A percentile compares a stretch with the other conserved stretches of the same genome.
These are phyloP conservation scores for Cryptosula pallasiana DNA, from an alignment of 2,888 invertebrate species.

Conservation along the genomic window DNA sequence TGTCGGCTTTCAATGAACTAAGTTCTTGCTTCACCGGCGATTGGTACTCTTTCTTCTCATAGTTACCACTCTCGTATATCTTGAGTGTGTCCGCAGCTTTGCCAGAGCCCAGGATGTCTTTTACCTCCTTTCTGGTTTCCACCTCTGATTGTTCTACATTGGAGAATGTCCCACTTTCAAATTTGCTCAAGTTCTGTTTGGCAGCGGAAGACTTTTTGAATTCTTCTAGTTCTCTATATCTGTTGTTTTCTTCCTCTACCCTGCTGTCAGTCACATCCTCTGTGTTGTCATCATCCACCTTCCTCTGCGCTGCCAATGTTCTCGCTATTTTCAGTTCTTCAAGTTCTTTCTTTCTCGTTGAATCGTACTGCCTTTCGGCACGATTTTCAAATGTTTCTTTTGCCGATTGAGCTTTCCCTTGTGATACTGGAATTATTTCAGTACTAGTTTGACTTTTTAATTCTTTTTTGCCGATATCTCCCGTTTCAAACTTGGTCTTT, in stretches of 20 bases:
- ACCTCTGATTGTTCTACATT: neutral
- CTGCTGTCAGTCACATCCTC: neutral
- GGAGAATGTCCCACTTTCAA: neutral
- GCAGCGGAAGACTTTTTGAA: slow-evolving; percentile 12
- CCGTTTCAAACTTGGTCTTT: neutral
- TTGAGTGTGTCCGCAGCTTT: neutral
- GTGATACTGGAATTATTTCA: neutral
- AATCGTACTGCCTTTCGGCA: neutral
- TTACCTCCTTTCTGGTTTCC: neutral
- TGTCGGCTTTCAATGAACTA: neutral
- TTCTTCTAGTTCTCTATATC: slow-evolving; percentile 1
- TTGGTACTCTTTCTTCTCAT: neutral
- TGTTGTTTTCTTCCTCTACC: neutral
- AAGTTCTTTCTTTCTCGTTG: neutral
- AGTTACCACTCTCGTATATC: slow-evolving; percentile 4
- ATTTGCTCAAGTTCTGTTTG: neutral
- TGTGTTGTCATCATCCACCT: neutral
- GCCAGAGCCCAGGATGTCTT: neutral
- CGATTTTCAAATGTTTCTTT: slow-evolving; percentile 4
- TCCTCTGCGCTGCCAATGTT: neutral
- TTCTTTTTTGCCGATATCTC: slow-evolving; percentile 1
- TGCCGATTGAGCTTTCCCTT: neutral
- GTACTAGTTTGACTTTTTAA: neutral
- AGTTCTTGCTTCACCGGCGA: neutral
- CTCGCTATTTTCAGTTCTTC: neutral